Conservation (phyloP, 1,140 invertebrate species). For the Bilobella aurantiaca region DNA sequence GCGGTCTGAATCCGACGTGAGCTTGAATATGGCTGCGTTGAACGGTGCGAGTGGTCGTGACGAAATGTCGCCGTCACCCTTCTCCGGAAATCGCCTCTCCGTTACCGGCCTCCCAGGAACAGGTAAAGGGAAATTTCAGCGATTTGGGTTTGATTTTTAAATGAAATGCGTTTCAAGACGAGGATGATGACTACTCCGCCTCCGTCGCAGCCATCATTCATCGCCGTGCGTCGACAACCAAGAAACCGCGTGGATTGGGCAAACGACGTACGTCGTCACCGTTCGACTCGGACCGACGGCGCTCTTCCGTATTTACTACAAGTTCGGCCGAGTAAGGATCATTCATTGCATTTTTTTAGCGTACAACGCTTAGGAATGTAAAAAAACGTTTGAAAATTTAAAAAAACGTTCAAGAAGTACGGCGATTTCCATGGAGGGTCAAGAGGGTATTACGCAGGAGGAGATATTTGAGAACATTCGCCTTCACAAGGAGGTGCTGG, state of each 20-base stretch:
- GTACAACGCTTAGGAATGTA: too few species aligned
- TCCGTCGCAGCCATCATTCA: conserved; percentile 70
- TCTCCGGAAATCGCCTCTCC: not conserved
- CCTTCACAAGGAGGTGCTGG: conserved; percentile 84
- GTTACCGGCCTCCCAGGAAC: not conserved
- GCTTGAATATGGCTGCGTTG: not conserved
- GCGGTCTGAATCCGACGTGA: conserved; percentile 20
- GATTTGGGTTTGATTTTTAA: not conserved
- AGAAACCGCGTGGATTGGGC: conserved; percentile 45
- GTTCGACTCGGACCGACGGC: conserved; percentile 48
- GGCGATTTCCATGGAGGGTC: conserved; percentile 58
- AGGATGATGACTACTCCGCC: conserved; percentile 65
- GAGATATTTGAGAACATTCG: conserved; percentile 83
- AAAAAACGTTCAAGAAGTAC: conserved; percentile 50
- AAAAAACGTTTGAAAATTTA: too few species aligned
- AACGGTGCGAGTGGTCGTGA: conserved; percentile 32
- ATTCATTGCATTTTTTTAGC: not conserved
- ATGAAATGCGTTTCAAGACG: conserved; percentile 36
- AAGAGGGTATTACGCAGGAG: conserved; percentile 51
- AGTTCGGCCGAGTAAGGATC: conserved; percentile 71
- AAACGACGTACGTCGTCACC: conserved; percentile 59
- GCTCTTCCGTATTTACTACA: conserved; percentile 70
- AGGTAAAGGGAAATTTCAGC: not conserved
- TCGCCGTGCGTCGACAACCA: conserved; percentile 49
- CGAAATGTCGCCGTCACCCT: conserved; percentile 37